Percentiles rank a stretch among this genome's conserved stretches.
These are phyloP conservation scores for Eilema depressum DNA, from an alignment of 2,888 invertebrate species.

Conservation along the genomic window DNA sequence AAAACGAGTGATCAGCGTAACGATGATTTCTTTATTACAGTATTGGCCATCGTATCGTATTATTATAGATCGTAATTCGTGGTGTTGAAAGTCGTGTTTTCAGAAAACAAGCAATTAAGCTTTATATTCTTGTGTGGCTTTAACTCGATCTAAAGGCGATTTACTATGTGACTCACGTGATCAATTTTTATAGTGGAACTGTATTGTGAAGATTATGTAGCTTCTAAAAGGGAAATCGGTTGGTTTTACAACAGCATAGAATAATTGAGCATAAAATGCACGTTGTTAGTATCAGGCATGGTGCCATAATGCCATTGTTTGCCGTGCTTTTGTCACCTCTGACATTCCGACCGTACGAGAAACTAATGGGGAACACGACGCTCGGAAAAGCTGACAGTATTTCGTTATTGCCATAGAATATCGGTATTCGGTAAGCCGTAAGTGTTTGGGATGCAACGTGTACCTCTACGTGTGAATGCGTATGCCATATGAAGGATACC, in stretches of 20 bases:
- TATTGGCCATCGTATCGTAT: background rate
- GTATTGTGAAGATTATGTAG: background rate
- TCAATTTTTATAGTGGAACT: conserved; percentile 1
- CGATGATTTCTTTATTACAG: background rate
- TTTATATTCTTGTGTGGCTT: background rate
- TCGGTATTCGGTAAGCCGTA: background rate
- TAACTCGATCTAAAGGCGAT: no score
- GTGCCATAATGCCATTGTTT: background rate
- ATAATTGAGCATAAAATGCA: background rate
- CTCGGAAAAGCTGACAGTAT: background rate
- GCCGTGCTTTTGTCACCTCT: background rate
- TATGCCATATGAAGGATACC: background rate
- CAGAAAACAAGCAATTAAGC: background rate
- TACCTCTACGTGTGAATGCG: background rate
- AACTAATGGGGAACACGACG: background rate
- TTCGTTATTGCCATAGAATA: background rate
- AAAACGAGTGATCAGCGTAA: background rate
- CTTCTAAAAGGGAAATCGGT: conserved; percentile 4
- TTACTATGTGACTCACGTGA: background rate
- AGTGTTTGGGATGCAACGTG: background rate
- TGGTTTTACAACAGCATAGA: background rate
- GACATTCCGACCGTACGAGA: background rate
- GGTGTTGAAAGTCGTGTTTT: conserved; percentile 6
- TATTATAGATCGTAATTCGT: background rate
- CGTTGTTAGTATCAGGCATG: background rate